These are phyloP conservation scores for Erythrocercus mccallii DNA, from an alignment of 2,113 vertebrate species.

Conservation along the genomic window DNA sequence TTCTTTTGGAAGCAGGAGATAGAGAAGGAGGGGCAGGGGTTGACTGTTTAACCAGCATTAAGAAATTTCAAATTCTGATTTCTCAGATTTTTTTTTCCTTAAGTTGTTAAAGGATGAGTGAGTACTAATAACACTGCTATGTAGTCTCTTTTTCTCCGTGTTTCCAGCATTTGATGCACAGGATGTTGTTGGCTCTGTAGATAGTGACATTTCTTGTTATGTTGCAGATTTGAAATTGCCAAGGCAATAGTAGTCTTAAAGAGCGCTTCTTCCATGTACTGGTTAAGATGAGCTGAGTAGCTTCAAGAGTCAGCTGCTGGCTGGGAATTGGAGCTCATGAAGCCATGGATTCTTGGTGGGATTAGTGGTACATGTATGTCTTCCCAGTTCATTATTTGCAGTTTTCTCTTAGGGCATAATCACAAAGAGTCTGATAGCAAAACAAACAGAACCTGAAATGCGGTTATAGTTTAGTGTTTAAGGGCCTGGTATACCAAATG, in stretches of 20 bases:
- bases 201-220: neutral
- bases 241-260: neutral
- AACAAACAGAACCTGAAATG: neutral
- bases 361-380: neutral
- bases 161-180: neutral
- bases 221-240: neutral
- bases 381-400: neutral
- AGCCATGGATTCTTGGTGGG: neutral
- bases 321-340: neutral
- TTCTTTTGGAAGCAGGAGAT: neutral
- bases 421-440: neutral
- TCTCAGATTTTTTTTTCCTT: neutral
- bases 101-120: neutral
- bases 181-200: neutral
- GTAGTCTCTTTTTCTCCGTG: neutral
- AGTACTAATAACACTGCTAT: neutral
- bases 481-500: neutral
- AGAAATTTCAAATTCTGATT: neutral
- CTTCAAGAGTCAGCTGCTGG: neutral
- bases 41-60: neutral
- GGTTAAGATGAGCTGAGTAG: neutral
- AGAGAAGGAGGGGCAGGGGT: neutral
- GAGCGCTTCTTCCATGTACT: neutral
- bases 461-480: neutral
- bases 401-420: neutral